Evolutionary conservation across 1,140 invertebrate species (phyloP), one percentile per base, ranked within the genome.

Genomic region (Calliphora vicina): DNA sequence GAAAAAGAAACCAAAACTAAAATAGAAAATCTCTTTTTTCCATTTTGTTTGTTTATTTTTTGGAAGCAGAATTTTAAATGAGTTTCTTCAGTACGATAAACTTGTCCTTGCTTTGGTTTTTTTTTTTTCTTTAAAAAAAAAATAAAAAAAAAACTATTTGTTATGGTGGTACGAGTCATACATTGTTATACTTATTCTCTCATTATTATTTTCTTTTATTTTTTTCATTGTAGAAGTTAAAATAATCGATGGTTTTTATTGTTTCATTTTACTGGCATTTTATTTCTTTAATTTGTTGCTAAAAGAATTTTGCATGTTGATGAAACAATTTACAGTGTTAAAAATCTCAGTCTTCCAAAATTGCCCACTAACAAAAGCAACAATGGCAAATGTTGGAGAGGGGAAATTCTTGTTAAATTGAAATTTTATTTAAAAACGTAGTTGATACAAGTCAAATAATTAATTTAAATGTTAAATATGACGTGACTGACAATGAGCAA

Each of bases 391-490:
- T 8, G 1, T 67, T 12, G 9, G 23, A 20, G n/a, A 23, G 20
- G 20, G 20, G 42, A 74, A 29, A 17, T 15, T 23, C 2, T 43
- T 43, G 12, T 78, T 20, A 43, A 45, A 78, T 78, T 78, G 17
- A 78, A 78, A 78, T 78, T 78, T 45, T 78, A 25, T 20, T 35
- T 45, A 45, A 78, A 43, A 20, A 43, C 23, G n/a, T 78, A 78
- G 35, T 25, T 43, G 35, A 25, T 45, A 78, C 74, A 25, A 74
- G 74, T 78, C 74, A 78, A 78, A 78, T 43, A 78, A 78, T 78
- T 78, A 78, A 78, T 43, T 78, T 43, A 78, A 78, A 78, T 78
- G 74, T 78, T 43, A 78, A 78, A 43, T 43, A 78, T 78, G 23
- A 78, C 35, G 74, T 78, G 35, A 78, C 74, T 78, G 74, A 78